These are phyloP conservation scores for Thysanoteuthis rhombus DNA, from an alignment of 2,888 invertebrate species.

Conservation along the genomic window DNA sequence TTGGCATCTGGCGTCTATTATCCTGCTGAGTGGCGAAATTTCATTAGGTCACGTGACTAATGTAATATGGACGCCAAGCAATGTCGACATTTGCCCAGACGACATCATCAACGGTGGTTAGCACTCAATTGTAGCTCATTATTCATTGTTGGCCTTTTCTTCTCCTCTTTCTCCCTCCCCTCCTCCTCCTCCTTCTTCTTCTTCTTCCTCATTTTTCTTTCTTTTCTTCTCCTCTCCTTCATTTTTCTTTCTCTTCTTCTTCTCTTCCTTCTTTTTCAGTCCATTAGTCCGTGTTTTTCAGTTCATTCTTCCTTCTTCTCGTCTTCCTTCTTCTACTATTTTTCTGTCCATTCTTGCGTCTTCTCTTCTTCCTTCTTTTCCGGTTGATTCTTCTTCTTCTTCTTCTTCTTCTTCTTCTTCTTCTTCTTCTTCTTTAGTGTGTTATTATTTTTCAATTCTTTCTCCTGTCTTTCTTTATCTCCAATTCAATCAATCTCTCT, in stretches of 20 bases:
- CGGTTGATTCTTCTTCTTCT: not conserved
- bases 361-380: not conserved
- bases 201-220: too few species aligned
- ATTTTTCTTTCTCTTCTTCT: not conserved
- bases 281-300: too few species aligned
- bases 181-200: not conserved
- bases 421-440: not conserved
- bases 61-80: not conserved
- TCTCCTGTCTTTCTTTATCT: too few species aligned
- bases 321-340: not conserved
- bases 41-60: conserved; percentile 12
- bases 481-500: too few species aligned
- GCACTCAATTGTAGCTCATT: not conserved
- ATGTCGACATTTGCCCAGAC: conserved; percentile 12
- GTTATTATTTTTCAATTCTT: too few species aligned
- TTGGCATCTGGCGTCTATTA: not conserved
- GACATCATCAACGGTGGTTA: not conserved
- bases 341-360: not conserved
- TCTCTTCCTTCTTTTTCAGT: not conserved
- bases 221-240: not conserved
- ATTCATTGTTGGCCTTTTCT: not conserved
- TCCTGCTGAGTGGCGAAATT: not conserved
- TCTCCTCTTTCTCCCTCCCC: not conserved
- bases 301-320: not conserved
- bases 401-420: not conserved